phyloP scores from a whole-genome alignment of 2,797 vertebrate species.

The Masticophis lateralis region DNA sequence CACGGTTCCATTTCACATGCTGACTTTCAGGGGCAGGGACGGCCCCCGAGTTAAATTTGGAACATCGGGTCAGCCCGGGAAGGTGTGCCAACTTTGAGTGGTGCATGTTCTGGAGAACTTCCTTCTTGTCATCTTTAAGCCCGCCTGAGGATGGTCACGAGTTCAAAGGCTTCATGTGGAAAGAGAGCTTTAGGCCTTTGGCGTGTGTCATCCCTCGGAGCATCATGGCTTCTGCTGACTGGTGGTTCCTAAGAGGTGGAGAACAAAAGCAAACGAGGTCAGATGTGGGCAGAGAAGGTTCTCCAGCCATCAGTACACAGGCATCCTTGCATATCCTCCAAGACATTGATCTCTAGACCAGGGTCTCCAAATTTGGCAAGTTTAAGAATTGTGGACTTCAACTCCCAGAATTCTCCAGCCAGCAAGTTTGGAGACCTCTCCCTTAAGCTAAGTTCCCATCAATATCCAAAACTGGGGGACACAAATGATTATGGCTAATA shows the following conservation, averaged over 20 bases:
- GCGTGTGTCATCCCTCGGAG: not conserved
- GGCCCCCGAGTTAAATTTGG: not conserved
- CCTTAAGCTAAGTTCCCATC: not conserved
- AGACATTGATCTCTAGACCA: not conserved
- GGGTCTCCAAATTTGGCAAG: not conserved
- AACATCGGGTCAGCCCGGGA: not conserved
- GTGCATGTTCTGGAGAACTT: not conserved
- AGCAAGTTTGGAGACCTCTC: not conserved
- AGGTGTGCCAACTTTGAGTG: too few species aligned
- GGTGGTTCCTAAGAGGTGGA: not conserved
- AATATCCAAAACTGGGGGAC: not conserved
- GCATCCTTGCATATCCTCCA: not conserved
- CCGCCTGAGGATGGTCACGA: not conserved
- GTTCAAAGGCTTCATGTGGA: not conserved
- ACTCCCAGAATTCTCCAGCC: not conserved
- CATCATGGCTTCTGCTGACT: not conserved
- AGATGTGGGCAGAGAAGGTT: not conserved
- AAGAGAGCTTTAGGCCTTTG: not conserved
- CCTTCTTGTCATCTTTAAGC: not conserved
- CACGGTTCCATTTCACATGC: not conserved
- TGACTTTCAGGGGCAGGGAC: conserved; percentile 2
- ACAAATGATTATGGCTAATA: not conserved
- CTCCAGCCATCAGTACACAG: not conserved
- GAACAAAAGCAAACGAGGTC: not conserved
- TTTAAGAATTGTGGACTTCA: not conserved